phyloP scores from a whole-genome alignment of 2,888 invertebrate genomes.

The Drosophila meridionalis region DNA sequence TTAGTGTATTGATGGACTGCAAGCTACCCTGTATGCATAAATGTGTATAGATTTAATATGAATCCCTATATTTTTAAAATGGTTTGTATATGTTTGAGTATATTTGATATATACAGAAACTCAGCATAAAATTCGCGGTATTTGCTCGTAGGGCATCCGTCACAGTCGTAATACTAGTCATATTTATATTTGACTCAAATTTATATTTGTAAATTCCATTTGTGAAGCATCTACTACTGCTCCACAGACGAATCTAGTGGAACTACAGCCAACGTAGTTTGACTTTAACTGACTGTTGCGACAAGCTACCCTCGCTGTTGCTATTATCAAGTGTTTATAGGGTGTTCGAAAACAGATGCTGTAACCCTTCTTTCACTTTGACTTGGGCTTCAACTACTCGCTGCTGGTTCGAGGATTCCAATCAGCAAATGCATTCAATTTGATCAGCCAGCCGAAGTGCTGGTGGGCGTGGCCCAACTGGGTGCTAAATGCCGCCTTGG shows the following conservation, averaged over 20 bases:
- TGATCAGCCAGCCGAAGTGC: conserved; percentile 67
- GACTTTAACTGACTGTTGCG: neutral
- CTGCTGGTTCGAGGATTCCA: conserved; percentile 80
- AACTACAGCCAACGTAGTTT: neutral
- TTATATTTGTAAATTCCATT: neutral
- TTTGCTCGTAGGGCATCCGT: too few relatives aligned
- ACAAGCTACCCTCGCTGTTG: neutral
- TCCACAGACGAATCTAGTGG: neutral
- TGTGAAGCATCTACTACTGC: neutral
- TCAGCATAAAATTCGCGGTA: too few relatives aligned
- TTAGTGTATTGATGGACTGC: neutral
- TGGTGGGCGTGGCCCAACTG: conserved; percentile 41
- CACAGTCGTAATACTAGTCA: too few relatives aligned
- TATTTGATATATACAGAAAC: too few relatives aligned
- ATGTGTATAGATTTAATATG: neutral
- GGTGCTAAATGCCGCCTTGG: conserved; percentile 67
- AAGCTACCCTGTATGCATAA: neutral
- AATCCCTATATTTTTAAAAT: neutral
- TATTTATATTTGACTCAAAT: neutral
- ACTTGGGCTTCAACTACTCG: conserved; percentile 13
- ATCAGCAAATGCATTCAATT: conserved; percentile 85
- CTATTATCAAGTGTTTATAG: neutral
- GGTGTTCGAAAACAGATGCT: neutral
- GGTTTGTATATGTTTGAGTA: too few relatives aligned
- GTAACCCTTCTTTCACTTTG: conserved; percentile 24